Base-by-base conservation (phyloP, 2,797 vertebrate genomes). In the Cyprinella venusta region DNA sequence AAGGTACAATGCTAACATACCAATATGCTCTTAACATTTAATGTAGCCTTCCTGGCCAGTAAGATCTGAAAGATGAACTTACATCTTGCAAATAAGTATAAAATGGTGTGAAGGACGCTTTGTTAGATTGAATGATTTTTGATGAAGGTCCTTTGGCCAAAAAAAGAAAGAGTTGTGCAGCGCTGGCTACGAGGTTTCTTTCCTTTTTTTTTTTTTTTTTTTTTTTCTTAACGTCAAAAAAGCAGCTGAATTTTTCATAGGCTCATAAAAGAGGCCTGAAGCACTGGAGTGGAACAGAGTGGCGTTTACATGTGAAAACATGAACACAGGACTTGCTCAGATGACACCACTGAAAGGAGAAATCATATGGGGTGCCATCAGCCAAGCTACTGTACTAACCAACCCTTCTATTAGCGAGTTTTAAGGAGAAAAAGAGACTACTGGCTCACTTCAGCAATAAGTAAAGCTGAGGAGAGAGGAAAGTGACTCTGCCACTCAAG, bases 401-500 rank as follows among this genome's bases (percentile, higher is more conserved):
- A 82, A 84, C 76, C 48, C 75, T 65, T 79, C 83, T 80, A 83
- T 83, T 83, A 80, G 70, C 15, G 4, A 42, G 69, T 42, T 82
- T 76, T 42, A 68, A 69, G 40, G 38, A 56, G 42, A 63, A 71
- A 76, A 26, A 15, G 48, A 69, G 36, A 59, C 59, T 79, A 48
- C 70, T 21, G 65, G 79, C n/a, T 56, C 45, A 52, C 21, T 21
- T 65, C 36, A 40, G 70, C 45, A 65, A 70, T 54, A 81, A 88
- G 84, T 67, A 83, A 88, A 88, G 85, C 90, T 63, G 40, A 87
- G 86, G 86, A 89, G 86, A 69, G 79, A 88, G 89, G 84, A 84
- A 91, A 91, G 85, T 88, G 85, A 89, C 86, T 84, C 87, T 90
- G 90, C 86, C 86, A 89, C 88, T 92, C 88, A 90, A 87, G 86